These are phyloP conservation scores for Thunnus thynnus DNA, from an alignment of 2,113 vertebrate species.

Conservation along the genomic window DNA sequence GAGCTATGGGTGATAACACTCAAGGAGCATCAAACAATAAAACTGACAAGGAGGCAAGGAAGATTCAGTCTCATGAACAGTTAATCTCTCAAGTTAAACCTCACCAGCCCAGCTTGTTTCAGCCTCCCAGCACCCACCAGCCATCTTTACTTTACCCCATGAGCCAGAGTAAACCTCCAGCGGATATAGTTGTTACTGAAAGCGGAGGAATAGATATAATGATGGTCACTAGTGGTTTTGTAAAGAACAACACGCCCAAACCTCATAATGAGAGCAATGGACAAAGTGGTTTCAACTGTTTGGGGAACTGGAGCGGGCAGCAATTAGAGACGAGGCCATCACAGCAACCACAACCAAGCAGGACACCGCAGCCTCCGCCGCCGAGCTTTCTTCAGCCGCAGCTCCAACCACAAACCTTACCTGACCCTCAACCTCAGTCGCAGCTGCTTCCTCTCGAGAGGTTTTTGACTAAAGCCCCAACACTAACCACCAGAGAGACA, in stretches of 20 bases:
- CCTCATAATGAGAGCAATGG: slow-evolving; percentile 59
- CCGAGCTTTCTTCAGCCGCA: slow-evolving; percentile 72
- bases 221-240: slow-evolving; percentile 59
- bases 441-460: slow-evolving; percentile 76
- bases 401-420: slow-evolving; percentile 64
- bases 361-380: slow-evolving; percentile 51
- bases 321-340: slow-evolving; percentile 57
- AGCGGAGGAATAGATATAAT: slow-evolving; percentile 69
- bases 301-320: slow-evolving; percentile 75
- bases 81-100: slow-evolving; percentile 63
- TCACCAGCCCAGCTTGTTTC: slow-evolving; percentile 72
- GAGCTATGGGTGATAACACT: slow-evolving; percentile 25
- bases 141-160: slow-evolving; percentile 72
- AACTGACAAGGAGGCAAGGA: slow-evolving; percentile 63
- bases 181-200: slow-evolving; percentile 69
- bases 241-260: slow-evolving; percentile 76
- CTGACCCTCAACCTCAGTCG: slow-evolving; percentile 51
- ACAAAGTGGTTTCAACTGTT: slow-evolving; percentile 65
- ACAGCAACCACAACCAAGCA: slow-evolving; percentile 59
- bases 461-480: slow-evolving; percentile 76
- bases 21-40: slow-evolving; percentile 63
- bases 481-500: slow-evolving; percentile 56
- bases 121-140: slow-evolving; percentile 65
- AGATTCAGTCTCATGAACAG: slow-evolving; percentile 72
- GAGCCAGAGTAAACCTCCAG: slow-evolving; percentile 73